phyloP scores from a whole-genome alignment of 2,888 invertebrate genomes.

The Trissolcus japonicus region DNA sequence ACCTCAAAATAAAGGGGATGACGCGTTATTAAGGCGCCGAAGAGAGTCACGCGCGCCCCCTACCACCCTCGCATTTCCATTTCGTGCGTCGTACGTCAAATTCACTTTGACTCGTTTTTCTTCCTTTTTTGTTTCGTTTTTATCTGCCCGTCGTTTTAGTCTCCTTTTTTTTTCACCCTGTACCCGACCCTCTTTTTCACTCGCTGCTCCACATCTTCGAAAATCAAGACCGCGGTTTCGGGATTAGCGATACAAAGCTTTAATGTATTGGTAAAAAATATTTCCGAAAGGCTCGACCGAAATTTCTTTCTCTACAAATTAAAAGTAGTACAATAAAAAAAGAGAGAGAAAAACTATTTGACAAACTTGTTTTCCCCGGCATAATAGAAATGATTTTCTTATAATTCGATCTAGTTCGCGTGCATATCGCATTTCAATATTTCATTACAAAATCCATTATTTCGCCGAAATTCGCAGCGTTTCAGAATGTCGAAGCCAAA shows the following conservation, averaged over 20 bases:
- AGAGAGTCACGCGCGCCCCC: constrained; percentile 44
- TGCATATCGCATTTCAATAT: constrained; percentile 40
- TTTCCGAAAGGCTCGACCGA: background rate
- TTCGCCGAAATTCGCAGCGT: constrained; percentile 34
- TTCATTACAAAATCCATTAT: constrained; percentile 51
- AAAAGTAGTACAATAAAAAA: background rate
- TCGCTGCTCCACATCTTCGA: constrained; percentile 39
- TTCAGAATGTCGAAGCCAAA: constrained; percentile 36
- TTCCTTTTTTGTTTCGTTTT: constrained; percentile 30
- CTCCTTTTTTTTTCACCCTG: constrained; percentile 21
- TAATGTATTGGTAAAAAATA: constrained; percentile 17
- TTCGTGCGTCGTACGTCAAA: constrained; percentile 61
- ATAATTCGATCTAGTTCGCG: constrained; percentile 25
- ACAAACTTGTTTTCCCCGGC: constrained; percentile 7
- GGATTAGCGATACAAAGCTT: constrained; percentile 30
- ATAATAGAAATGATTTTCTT: constrained; percentile 32
- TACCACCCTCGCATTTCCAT: constrained; percentile 41
- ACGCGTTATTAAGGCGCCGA: constrained; percentile 67
- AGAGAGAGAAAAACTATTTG: background rate
- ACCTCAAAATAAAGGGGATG: constrained; percentile 71
- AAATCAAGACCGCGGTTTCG: constrained; percentile 27
- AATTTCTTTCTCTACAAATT: background rate
- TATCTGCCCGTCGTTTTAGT: constrained; percentile 13
- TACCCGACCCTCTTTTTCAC: background rate
- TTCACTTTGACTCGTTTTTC: constrained; percentile 54